A percentile compares a stretch with the other conserved stretches of the same genome.
phyloP scores from a whole-genome alignment of 2,797 vertebrate genomes.

The Enteromius fasciolatus region DNA sequence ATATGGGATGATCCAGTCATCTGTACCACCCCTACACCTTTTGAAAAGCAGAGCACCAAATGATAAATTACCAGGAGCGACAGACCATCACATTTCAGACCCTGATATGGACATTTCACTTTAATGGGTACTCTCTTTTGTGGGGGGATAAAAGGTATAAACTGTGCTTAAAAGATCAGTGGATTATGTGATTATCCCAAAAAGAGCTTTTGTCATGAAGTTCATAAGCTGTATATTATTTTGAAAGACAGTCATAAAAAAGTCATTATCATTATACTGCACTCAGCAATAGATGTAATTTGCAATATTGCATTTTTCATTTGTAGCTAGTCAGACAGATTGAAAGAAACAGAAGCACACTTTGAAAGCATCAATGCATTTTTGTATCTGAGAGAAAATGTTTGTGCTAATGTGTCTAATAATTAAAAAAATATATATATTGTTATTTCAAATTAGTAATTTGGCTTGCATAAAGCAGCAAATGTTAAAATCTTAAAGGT shows the following conservation, averaged over 20 bases:
- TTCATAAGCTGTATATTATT: slow-evolving; percentile 44
- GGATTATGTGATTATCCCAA: slow-evolving; percentile 33
- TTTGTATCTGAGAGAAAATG: not conserved
- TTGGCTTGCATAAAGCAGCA: not conserved
- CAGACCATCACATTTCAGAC: slow-evolving; percentile 25
- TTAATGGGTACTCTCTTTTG: slow-evolving; percentile 31
- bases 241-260: slow-evolving; percentile 36
- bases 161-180: slow-evolving; percentile 44
- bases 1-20: not conserved
- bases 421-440: too few species aligned
- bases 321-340: not conserved
- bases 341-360: not conserved
- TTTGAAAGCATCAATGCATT: not conserved
- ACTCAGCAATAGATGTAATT: slow-evolving; percentile 29
- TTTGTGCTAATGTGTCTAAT: not conserved
- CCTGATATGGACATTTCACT: slow-evolving; percentile 30
- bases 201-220: slow-evolving; percentile 34
- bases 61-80: not conserved
- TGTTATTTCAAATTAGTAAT: not conserved
- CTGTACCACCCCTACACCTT: not conserved
- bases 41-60: not conserved
- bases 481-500: not conserved
- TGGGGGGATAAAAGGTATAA: slow-evolving; percentile 29
- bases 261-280: slow-evolving; percentile 27
- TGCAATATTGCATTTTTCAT: slow-evolving; percentile 27